These are phyloP conservation scores for Drosophila novamexicana DNA, from an alignment of 1,140 invertebrate genomes.

Conservation along the genomic window DNA sequence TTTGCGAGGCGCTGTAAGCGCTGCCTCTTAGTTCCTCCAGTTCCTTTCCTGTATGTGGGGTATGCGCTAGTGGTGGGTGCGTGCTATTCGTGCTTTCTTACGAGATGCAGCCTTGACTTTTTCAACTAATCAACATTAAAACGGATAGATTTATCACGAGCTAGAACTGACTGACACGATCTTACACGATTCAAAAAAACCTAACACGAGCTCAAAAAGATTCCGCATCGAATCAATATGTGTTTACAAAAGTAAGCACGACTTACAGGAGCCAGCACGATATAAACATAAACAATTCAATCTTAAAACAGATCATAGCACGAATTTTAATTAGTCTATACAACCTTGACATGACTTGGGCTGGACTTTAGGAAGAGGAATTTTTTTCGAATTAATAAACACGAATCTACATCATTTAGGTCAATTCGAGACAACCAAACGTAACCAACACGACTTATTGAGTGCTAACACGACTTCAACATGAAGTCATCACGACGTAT, in stretches of 20 bases:
- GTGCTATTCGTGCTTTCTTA: not conserved
- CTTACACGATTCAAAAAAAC: not conserved
- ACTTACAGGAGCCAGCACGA: no score
- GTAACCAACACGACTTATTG: not conserved
- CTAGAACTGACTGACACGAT: not conserved
- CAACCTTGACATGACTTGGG: no score
- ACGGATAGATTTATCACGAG: not conserved
- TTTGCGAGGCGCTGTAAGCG: constrained; percentile 13
- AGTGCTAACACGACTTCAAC: not conserved
- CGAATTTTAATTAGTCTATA: no score
- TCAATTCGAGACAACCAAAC: no score
- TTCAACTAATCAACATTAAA: no score
- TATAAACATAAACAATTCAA: no score
- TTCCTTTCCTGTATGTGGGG: not conserved
- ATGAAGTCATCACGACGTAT: not conserved
- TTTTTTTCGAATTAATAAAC: no score
- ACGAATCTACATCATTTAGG: no score
- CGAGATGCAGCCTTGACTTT: not conserved
- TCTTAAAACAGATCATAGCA: no score
- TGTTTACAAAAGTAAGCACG: no score
- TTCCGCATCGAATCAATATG: no score
- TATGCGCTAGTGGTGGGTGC: constrained; percentile 7
- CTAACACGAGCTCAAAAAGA: not conserved
- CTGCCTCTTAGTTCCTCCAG: not conserved
- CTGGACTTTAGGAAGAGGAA: no score